phyloP scores from a whole-genome alignment of 2,888 invertebrate genomes.

The Aethes cnicana region DNA sequence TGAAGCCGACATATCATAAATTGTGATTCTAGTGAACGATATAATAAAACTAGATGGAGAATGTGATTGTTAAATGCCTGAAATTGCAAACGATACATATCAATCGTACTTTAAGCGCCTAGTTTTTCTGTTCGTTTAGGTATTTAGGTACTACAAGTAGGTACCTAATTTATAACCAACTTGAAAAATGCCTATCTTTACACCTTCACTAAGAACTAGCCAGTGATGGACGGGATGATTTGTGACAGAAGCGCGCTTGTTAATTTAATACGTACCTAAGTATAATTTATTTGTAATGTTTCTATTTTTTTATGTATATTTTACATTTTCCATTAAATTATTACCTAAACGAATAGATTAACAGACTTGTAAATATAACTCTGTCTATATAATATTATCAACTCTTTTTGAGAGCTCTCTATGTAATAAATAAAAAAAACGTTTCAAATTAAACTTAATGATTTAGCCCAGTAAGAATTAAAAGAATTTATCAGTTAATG shows the following conservation, averaged over 20 bases:
- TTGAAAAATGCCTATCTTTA: too few species aligned
- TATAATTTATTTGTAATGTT: too few species aligned
- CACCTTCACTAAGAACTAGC: too few species aligned
- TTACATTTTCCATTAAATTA: too few species aligned
- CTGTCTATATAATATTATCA: slow-evolving; percentile 20
- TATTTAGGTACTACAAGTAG: too few species aligned
- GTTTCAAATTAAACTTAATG: slow-evolving; percentile 22
- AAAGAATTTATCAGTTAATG: slow-evolving; percentile 28
- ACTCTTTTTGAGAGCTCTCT: slow-evolving; percentile 28
- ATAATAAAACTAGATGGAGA: slow-evolving; percentile 14
- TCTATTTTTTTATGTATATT: too few species aligned
- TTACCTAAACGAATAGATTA: neutral
- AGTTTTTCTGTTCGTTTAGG: neutral
- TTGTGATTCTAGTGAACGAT: slow-evolving; percentile 25
- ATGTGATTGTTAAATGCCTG: too few species aligned
- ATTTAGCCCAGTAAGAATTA: slow-evolving; percentile 19
- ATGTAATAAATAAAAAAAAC: slow-evolving; percentile 26
- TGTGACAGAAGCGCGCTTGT: too few species aligned
- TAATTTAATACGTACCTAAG: too few species aligned
- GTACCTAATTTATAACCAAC: too few species aligned
- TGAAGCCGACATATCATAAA: slow-evolving; percentile 22
- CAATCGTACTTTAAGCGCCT: slow-evolving; percentile 8
- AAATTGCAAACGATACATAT: slow-evolving; percentile 11
- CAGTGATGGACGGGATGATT: too few species aligned
- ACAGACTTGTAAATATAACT: slow-evolving; percentile 24